Evolutionary conservation across 1,140 invertebrate species (phyloP).

Genomic region (Psix sp.): DNA sequence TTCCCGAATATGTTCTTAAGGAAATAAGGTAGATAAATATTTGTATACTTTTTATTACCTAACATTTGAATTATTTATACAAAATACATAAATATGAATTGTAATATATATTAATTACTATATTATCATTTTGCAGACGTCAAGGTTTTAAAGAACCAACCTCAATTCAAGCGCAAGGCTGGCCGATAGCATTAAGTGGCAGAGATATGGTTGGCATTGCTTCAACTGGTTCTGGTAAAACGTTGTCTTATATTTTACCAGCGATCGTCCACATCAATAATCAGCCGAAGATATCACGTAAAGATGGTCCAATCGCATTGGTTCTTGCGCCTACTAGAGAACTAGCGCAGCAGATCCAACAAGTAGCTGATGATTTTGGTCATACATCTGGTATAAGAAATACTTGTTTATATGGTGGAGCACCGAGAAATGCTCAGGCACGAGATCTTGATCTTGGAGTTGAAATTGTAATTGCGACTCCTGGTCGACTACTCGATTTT

Average conservation of each 20-base stretch:
- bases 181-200: constrained; percentile 95
- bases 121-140: constrained; percentile 78
- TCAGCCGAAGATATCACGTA: constrained; percentile 87
- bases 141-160: constrained; percentile 91
- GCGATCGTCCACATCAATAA: constrained; percentile 96
- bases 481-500: constrained; percentile 96
- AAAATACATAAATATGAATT: no score
- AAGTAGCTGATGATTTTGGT: constrained; percentile 95
- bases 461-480: constrained; percentile 95
- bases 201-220: constrained; percentile 96
- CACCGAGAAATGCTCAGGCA: constrained; percentile 90
- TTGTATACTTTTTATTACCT: no score
- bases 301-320: constrained; percentile 94
- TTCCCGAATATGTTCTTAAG: constrained; percentile 88
- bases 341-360: constrained; percentile 97
- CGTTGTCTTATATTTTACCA: constrained; percentile 88
- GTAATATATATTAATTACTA: constrained; percentile 2
- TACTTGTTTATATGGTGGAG: constrained; percentile 96
- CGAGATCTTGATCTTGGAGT: constrained; percentile 91
- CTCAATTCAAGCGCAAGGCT: constrained; percentile 92
- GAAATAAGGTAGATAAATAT: constrained; percentile 80
- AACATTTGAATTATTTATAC: no score
- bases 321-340: constrained; percentile 96
- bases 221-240: constrained; percentile 96
- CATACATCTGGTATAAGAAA: constrained; percentile 90